Conservation (phyloP, 2,797 vertebrate species). For the Sandelia bainsii region DNA sequence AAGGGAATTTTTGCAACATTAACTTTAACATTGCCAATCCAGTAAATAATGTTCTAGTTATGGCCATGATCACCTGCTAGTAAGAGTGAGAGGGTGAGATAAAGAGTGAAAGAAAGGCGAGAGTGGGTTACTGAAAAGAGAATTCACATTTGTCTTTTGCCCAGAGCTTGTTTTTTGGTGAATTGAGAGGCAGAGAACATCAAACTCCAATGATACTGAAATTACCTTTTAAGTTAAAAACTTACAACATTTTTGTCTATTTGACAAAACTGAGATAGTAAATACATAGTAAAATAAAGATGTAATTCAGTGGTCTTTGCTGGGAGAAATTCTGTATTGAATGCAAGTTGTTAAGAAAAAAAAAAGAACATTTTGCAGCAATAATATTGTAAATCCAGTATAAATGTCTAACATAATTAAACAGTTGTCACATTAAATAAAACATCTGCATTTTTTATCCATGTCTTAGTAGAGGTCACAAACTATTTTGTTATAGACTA, state of each 20-base stretch:
- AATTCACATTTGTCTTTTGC: conserved; percentile 34
- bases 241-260: conserved; percentile 45
- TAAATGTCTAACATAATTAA: not conserved
- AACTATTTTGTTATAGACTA: not conserved
- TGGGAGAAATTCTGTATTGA: too few relatives aligned
- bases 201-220: conserved; percentile 58
- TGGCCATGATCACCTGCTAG: conserved; percentile 79
- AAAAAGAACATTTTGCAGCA: not conserved
- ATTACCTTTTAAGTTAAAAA: conserved; percentile 52
- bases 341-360: too few relatives aligned
- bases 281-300: not conserved
- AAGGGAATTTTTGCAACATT: conserved; percentile 90
- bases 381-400: not conserved
- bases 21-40: conserved; percentile 89
- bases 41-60: conserved; percentile 91
- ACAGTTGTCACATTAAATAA: not conserved
- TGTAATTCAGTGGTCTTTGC: too few relatives aligned
- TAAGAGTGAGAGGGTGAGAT: conserved; percentile 14
- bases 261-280: conserved; percentile 34
- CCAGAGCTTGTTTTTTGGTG: conserved; percentile 52
- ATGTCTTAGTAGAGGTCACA: not conserved
- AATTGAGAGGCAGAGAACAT: conserved; percentile 59
- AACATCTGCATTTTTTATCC: not conserved
- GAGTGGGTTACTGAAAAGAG: conserved; percentile 14
- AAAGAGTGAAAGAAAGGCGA: conserved; percentile 6